A percentile compares a stretch with the other conserved stretches of the same genome.
phyloP scores from a whole-genome alignment of 2,797 vertebrate genomes.

The Microctenopoma lineatum region DNA sequence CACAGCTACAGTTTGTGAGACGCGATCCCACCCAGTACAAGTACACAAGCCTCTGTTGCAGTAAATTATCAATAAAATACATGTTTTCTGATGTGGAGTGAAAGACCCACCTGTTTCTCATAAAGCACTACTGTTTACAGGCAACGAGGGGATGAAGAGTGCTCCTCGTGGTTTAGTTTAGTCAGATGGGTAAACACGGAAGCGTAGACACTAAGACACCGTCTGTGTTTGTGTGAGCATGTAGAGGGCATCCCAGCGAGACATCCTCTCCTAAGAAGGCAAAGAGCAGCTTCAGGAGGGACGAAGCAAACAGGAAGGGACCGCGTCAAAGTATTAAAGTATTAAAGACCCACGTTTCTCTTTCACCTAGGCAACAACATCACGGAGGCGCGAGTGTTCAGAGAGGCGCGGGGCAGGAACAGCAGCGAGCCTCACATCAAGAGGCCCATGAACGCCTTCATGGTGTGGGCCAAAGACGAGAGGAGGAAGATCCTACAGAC shows the following conservation, averaged over 20 bases:
- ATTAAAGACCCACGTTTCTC: neutral
- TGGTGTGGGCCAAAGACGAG: conserved; percentile 98
- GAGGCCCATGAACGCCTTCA: conserved; percentile 94
- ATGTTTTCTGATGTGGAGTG: neutral
- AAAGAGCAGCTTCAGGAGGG: neutral
- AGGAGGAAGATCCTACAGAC: conserved; percentile 98
- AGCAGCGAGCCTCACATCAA: conserved; percentile 96
- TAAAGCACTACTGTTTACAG: conserved; percentile 71
- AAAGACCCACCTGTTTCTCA: conserved; percentile 68
- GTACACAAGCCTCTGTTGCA: conserved; percentile 26
- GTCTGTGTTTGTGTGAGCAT: conserved; percentile 46
- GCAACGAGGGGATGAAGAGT: conserved; percentile 37
- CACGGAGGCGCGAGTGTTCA: conserved; percentile 95
- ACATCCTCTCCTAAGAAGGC: conserved; percentile 22
- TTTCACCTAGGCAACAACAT: conserved; percentile 89
- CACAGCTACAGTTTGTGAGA: conserved; percentile 49
- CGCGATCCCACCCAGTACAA: conserved; percentile 28
- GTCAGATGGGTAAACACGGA: conserved; percentile 59
- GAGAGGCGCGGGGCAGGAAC: conserved; percentile 93
- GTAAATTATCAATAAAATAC: conserved; percentile 1
- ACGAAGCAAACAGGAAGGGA: conserved; percentile 18
- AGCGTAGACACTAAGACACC: conserved; percentile 41
- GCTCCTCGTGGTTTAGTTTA: conserved; percentile 63
- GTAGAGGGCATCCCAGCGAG: conserved; percentile 21
- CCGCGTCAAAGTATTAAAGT: neutral